phyloP scores from a whole-genome alignment of 2,797 vertebrate genomes.

The Ctenopoma kingsleyae region DNA sequence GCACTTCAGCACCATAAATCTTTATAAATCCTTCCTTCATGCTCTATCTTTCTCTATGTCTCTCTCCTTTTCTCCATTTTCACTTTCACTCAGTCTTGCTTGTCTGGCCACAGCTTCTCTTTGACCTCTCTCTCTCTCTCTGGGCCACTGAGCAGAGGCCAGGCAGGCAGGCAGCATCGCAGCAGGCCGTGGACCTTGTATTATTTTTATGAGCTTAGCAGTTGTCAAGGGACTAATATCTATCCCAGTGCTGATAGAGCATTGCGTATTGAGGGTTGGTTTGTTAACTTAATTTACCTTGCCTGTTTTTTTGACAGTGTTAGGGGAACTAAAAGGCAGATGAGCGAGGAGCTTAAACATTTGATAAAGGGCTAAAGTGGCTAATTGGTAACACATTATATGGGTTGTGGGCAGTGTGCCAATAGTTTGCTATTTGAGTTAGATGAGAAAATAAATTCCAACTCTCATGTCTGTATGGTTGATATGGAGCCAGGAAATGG shows the following conservation, averaged over 20 bases:
- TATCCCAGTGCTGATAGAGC: slow-evolving; percentile 68
- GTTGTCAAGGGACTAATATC: slow-evolving; percentile 77
- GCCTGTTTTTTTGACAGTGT: slow-evolving; percentile 44
- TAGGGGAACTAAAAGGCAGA: slow-evolving; percentile 5
- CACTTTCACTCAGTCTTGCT: slow-evolving; percentile 30
- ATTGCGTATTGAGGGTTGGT: slow-evolving; percentile 52
- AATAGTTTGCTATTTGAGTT: background rate
- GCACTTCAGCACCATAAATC: slow-evolving; percentile 73
- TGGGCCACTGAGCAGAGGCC: slow-evolving; percentile 64
- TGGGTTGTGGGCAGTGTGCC: background rate
- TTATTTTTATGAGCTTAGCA: slow-evolving; percentile 83
- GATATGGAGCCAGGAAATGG: background rate
- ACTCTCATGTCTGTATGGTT: background rate
- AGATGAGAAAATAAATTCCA: background rate
- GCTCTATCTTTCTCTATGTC: slow-evolving; percentile 40
- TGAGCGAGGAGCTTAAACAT: background rate
- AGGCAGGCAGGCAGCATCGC: slow-evolving; percentile 47
- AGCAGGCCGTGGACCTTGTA: slow-evolving; percentile 65
- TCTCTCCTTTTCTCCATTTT: slow-evolving; percentile 31
- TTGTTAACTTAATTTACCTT: slow-evolving; percentile 76
- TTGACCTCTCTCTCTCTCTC: slow-evolving; percentile 55
- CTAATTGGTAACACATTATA: background rate
- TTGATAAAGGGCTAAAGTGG: background rate
- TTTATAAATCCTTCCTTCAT: slow-evolving; percentile 45
- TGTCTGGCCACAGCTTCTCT: slow-evolving; percentile 48